These are phyloP conservation scores for Oxyruncus cristatus DNA, from an alignment of 2,113 vertebrate species.

Conservation along the genomic window DNA sequence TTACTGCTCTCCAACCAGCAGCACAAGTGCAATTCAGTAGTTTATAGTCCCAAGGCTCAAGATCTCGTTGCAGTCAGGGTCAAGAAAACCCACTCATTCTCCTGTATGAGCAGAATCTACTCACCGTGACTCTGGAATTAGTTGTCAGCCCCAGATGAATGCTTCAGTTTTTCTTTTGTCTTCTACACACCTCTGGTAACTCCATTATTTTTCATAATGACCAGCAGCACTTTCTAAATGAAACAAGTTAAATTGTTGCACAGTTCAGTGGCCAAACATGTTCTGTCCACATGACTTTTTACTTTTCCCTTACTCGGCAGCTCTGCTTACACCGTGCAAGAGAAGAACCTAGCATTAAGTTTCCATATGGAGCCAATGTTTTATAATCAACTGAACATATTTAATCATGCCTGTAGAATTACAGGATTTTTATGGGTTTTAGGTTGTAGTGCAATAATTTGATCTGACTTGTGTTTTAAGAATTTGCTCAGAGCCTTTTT, in stretches of 20 bases:
- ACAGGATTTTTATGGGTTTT: not conserved
- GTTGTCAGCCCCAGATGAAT: not conserved
- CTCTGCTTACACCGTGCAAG: not conserved
- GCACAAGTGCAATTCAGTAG: not conserved
- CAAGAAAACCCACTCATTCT: not conserved
- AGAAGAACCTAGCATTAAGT: not conserved
- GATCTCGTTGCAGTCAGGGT: not conserved
- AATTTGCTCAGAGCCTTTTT: not conserved
- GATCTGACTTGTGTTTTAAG: not conserved
- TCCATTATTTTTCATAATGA: not conserved
- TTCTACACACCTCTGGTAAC: fast-evolving
- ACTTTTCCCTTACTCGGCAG: not conserved
- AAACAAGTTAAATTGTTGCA: not conserved
- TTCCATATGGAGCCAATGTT: not conserved
- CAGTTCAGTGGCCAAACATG: not conserved
- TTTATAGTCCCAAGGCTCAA: not conserved
- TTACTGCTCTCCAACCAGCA: not conserved
- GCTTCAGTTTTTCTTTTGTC: not conserved
- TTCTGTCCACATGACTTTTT: not conserved
- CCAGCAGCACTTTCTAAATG: not conserved
- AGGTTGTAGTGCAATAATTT: not conserved
- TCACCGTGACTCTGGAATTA: not conserved
- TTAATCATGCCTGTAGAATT: not conserved
- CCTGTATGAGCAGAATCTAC: not conserved
- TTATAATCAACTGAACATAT: not conserved